These are phyloP conservation scores for Pitta sordida DNA, from an alignment of 2,113 vertebrate species.

Conservation along the genomic window DNA sequence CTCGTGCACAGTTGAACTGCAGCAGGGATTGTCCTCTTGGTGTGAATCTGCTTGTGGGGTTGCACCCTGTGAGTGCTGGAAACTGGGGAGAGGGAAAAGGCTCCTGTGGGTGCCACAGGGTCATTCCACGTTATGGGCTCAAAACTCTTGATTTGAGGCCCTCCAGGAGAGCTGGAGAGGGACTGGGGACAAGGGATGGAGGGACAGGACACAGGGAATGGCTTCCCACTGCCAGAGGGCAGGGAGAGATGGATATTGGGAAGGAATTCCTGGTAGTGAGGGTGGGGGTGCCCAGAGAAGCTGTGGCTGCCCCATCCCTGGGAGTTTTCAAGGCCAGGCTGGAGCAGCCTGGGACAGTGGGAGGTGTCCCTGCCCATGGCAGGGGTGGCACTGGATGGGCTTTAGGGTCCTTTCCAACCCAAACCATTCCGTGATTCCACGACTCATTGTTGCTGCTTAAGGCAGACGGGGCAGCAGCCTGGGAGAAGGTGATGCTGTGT, in stretches of 20 bases:
- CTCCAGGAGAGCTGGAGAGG: neutral
- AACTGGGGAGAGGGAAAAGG: neutral
- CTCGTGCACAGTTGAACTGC: neutral
- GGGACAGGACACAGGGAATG: neutral
- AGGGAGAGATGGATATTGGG: neutral
- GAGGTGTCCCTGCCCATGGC: neutral
- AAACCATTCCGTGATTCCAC: neutral
- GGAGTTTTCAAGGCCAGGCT: neutral
- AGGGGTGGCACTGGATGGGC: rapidly evolving
- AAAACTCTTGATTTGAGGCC: neutral
- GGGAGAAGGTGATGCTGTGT: neutral
- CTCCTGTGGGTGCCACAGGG: neutral
- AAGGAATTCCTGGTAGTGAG: rapidly evolving
- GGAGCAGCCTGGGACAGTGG: neutral
- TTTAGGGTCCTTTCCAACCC: neutral
- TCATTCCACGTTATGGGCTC: neutral
- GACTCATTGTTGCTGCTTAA: neutral
- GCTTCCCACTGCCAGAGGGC: too few species aligned
- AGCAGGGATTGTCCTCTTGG: neutral
- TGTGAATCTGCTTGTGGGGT: neutral
- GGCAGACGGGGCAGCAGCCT: neutral
- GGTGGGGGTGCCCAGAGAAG: neutral
- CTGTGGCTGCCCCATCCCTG: neutral
- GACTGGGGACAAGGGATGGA: neutral
- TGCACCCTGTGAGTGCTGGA: neutral